These are phyloP conservation scores for Stegastes partitus DNA, from an alignment of 2,113 vertebrate species.

Conservation along the genomic window DNA sequence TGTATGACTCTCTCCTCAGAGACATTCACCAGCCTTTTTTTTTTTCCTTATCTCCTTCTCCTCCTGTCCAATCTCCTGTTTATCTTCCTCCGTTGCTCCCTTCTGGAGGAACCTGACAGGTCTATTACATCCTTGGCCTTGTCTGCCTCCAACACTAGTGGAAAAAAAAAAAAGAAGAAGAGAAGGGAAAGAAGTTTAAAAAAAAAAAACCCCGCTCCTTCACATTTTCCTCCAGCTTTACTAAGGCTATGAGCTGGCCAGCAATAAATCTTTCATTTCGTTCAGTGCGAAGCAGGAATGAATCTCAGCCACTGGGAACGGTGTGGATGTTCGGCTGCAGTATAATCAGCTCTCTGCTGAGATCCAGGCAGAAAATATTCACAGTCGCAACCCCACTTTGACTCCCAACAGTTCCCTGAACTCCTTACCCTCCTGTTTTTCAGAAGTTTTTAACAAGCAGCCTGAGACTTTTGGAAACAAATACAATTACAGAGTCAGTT, in stretches of 20 bases:
- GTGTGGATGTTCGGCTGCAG: slow-evolving; percentile 39
- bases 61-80: slow-evolving; percentile 35
- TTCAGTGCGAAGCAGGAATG: slow-evolving; percentile 41
- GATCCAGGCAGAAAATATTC: slow-evolving; percentile 28
- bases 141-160: not conserved
- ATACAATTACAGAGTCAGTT: not conserved
- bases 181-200: not conserved
- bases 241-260: slow-evolving; percentile 5
- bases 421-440: not conserved
- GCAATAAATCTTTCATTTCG: slow-evolving; percentile 62
- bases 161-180: not conserved
- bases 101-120: slow-evolving; percentile 59
- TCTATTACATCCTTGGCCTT: slow-evolving; percentile 67
- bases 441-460: slow-evolving; percentile 14
- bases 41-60: slow-evolving; percentile 38
- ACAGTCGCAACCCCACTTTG: not conserved
- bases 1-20: slow-evolving; percentile 22
- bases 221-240: not conserved
- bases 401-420: slow-evolving; percentile 4
- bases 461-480: slow-evolving; percentile 4
- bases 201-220: not conserved
- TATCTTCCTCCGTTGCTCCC: slow-evolving; percentile 26
- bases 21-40: slow-evolving; percentile 1
- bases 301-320: slow-evolving; percentile 28
- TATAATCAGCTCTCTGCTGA: slow-evolving; percentile 62